Base-by-base conservation (phyloP, 23 tunicate genomes). In the Phallusia fumigata region DNA sequence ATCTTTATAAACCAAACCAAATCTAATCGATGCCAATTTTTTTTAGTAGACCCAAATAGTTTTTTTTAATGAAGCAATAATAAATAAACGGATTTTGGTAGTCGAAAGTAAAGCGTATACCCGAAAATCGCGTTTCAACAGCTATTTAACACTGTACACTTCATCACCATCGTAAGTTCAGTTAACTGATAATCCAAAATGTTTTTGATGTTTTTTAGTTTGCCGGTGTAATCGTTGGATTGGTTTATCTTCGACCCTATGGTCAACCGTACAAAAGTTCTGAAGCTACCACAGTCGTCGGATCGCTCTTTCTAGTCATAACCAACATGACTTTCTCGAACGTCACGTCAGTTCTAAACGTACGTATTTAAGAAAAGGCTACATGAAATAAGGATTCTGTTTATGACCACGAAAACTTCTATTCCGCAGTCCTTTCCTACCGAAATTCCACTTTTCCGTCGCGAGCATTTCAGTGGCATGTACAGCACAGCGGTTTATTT, bases 391-490 rank as follows among this genome's bases (percentile, higher is more conserved):
- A 51, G 18, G 18, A 51, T 51, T 13, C 58, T 13, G 58, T 51
- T 18, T 18, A 18, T 51, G 15, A 13, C 18, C 47, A 40, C 47
- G 8, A 40, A 40, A 3, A 3, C 79, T 30, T 45, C 36, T 53
- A 24, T 19, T 36, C 22, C 45, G 5, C 82, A 89, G 95, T 53
- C 92, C 13, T 93, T 93, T 80, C 97, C 97, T 34, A 32, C 82
- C 11, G 91, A 88, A 51, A 77, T 88, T 8, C 89, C 85, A 0
- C n/a, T 93, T 15, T 88, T 93, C 64, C 86, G 97, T 65, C 75
- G 97, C 36, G 97, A 93, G n/a, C 91, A 88, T 72, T 84, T 80
- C 80, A 90, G 89, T 75, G 92, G 97, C 47, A 83, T 93, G 93
- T 93, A 93, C 78, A 78, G 85, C 58, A 79, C 91, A 26, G 78